These are phyloP conservation scores for Hydractinia echinata DNA, from an alignment of 30 jellyfish, hydroid and myxozoan genomes.

Conservation along the genomic window DNA sequence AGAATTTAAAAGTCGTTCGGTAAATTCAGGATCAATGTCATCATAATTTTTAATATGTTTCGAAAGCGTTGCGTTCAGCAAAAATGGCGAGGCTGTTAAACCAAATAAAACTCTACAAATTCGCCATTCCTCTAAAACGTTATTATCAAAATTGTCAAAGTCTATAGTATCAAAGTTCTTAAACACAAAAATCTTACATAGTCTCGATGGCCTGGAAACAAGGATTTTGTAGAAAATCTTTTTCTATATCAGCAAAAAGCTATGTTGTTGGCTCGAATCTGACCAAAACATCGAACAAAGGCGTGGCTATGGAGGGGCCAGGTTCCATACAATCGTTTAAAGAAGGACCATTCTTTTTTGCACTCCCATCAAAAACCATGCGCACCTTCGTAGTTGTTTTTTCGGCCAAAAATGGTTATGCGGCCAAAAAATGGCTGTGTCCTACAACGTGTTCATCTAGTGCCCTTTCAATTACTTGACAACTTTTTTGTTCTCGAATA, in stretches of 20 bases:
- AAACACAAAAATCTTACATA: background rate
- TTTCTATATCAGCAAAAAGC: slow-evolving; percentile 16
- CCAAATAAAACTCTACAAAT: slow-evolving; percentile 11
- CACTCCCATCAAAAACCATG: too few species aligned
- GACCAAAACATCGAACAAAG: background rate
- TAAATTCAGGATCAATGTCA: background rate
- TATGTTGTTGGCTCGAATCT: background rate
- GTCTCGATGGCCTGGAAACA: slow-evolving; percentile 1
- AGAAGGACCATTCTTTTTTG: too few species aligned
- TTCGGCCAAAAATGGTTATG: too few species aligned
- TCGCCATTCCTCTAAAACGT: background rate
- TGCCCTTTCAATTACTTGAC: too few species aligned
- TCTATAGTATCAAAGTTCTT: background rate
- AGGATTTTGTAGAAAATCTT: background rate
- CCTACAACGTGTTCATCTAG: too few species aligned
- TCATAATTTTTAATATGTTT: background rate
- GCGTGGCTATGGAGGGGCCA: too few species aligned
- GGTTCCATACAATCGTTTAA: too few species aligned
- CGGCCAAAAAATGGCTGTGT: too few species aligned
- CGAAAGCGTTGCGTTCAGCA: slow-evolving; percentile 1
- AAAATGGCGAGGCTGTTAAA: slow-evolving; percentile 20
- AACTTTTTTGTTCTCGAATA: too few species aligned
- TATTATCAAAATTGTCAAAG: background rate
- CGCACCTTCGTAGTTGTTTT: too few species aligned
- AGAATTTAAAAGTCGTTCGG: background rate